Conservation (phyloP, 2,888 invertebrate genomes). For the Desoria tigrina region DNA sequence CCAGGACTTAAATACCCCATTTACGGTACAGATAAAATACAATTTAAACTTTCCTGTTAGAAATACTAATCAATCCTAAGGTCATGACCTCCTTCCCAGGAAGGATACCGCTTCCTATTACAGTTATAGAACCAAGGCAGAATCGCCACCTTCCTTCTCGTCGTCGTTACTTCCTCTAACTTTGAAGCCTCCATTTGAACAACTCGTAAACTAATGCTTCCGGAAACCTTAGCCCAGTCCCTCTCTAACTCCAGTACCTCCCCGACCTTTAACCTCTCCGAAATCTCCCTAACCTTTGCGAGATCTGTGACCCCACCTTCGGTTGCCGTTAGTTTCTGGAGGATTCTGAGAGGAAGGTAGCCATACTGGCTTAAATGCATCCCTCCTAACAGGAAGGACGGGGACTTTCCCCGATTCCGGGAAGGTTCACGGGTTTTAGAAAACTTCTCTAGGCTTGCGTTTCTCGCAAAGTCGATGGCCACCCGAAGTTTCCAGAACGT, state of each 20-base stretch:
- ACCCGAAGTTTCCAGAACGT: slow-evolving; percentile 25
- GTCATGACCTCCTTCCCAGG: slow-evolving; percentile 24
- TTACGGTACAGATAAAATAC: too few relatives aligned
- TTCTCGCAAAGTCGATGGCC: too few relatives aligned
- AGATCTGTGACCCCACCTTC: neutral
- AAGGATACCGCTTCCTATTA: slow-evolving; percentile 27
- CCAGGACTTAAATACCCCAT: too few relatives aligned
- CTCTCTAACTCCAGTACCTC: neutral
- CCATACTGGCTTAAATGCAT: slow-evolving; percentile 31
- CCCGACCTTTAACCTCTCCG: neutral
- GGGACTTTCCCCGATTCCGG: slow-evolving; percentile 23
- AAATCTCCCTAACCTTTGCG: neutral
- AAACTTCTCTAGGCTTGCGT: neutral
- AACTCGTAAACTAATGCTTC: neutral
- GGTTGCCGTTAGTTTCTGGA: slow-evolving; percentile 12
- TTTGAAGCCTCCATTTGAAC: neutral
- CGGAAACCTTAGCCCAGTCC: neutral
- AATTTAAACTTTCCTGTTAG: too few relatives aligned
- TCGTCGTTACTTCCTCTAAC: slow-evolving; percentile 8
- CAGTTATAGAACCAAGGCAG: slow-evolving; percentile 35
- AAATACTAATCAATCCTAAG: slow-evolving; percentile 2
- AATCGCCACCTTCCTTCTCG: too few relatives aligned
- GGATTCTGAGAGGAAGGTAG: slow-evolving; percentile 29
- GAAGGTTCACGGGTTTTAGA: slow-evolving; percentile 10
- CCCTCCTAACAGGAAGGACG: slow-evolving; percentile 24